Base-by-base conservation (phyloP, 2,797 vertebrate species). In the Denticeps clupeoides region DNA sequence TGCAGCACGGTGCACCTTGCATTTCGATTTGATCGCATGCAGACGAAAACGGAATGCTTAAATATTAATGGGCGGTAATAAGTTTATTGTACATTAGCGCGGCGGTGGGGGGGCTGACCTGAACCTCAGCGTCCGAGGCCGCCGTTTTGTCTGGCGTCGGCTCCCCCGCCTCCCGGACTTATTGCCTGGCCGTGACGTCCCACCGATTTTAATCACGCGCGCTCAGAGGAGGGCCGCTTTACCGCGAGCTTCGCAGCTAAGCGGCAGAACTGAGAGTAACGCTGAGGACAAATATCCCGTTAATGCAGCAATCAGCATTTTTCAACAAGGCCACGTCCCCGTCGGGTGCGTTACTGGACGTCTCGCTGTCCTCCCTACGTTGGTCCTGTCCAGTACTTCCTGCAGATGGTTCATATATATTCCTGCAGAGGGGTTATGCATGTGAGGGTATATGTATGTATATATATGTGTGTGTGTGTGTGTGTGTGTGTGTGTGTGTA, bases 131-230 rank as follows among this genome's bases (percentile, higher is more conserved):
- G 55, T 55, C 35, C 40, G 43, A 5, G 46, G 27, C 1, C 7
- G 41, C 42, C 21, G 52, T 51, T 58, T 37, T 25, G 29, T 31
- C 38, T 23, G 19, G 24, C 12, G 7, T 2, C 3, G 2, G 37
- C 15, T 4, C 2, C 37, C 24, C 23, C 2, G 4, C 16, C 7
- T 4, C 24, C 11, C 25, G 66, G 66, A 80, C 69, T 75, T 82
- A 82, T 81, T 72, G 61, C 71, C 69, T 75, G 6, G 65, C 74
- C 72, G 72, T 72, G 75, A 80, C 74, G 75, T 82, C 81, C 82
- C 75, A 85, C 82, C 85, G 83, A 85, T 81, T 86, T 83, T 84
- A 86, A 84, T 86, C 80, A 84, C 79, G 70, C 77, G 70, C 70
- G 72, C 73, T 79, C 81, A 78, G 75, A 81, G 79, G 79, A 83